Base-by-base conservation (phyloP, 2,888 invertebrate species). In the Glyphotaelius pellucidus region DNA sequence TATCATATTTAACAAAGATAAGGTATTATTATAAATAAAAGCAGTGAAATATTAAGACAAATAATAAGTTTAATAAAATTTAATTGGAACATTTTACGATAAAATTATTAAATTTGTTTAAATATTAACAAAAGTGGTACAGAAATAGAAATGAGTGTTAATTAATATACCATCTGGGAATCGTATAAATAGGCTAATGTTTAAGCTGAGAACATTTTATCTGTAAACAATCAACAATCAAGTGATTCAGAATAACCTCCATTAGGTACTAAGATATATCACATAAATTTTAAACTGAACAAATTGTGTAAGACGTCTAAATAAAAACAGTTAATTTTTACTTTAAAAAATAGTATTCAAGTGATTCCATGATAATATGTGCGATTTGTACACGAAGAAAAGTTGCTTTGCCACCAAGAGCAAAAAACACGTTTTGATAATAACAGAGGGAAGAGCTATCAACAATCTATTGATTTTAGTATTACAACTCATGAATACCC, bases 381-480 rank as follows among this genome's bases (percentile, higher is more conserved):
- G 91, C 47, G 81, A 91, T 32, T 25, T 88, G 19, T 67, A 89
- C 81, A 67, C 83, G 81, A 91, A 83, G 38, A 88, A 47, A 89
- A 86, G 30, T 35, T 89, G 38, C 14, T 88, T 91, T 83, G 89
- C 80, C 15, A 30, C 47, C n/a, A 88, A 83, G 38, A 91, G 52
- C 31, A 91, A 52, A 25, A 80, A 32, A 87, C 87, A 87, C 19
- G 19, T 52, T 52, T 67, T 87, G 5, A 87, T 80, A 42, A 80
- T 87, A 31, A 67, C 90, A 80, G 80, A 91, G 11, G 42, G 38
- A 32, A 84, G 91, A 85, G 79, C 87, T 19, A 52, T 91, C 52
- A 89, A 90, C 80, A 91, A 85, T 90, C 80, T 91, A n/a, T 15
- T 91, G 32, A 79, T 42, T 38, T 47, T 91, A 35, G 80, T 91